Evolutionary conservation across 2,797 vertebrate species (phyloP).

Genomic region (Margarornis squamiger): DNA sequence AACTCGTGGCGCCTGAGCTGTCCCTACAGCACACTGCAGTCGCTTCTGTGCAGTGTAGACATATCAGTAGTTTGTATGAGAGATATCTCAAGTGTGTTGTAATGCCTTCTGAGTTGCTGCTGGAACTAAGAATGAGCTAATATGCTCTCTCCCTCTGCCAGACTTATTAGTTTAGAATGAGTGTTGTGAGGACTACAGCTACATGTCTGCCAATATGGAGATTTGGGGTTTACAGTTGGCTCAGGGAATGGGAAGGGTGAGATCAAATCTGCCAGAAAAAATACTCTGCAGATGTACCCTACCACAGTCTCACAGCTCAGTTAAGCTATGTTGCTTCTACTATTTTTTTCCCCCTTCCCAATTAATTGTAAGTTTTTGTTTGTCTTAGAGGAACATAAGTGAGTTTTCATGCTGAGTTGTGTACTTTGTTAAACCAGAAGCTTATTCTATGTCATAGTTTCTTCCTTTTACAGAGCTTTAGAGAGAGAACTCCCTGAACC

Average conservation of each 20-base stretch:
- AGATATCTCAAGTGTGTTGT: constrained; percentile 44
- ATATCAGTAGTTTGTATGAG: constrained; percentile 8
- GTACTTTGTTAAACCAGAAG: not conserved
- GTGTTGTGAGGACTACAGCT: constrained; percentile 26
- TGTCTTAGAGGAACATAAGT: not conserved
- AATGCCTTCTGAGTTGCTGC: constrained; percentile 67
- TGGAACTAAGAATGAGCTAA: constrained; percentile 65
- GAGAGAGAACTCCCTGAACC: not conserved
- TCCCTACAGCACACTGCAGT: constrained; percentile 6
- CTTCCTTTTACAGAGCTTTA: not conserved
- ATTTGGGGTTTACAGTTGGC: constrained; percentile 28
- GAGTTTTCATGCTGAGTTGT: not conserved
- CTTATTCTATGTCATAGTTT: not conserved
- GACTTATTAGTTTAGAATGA: constrained; percentile 64
- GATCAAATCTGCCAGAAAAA: constrained; percentile 44
- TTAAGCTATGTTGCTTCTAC: not conserved
- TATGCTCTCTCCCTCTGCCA: constrained; percentile 57
- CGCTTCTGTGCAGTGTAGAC: not conserved
- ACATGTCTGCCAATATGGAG: constrained; percentile 45
- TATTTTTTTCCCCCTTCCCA: not conserved
- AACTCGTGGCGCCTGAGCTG: not conserved
- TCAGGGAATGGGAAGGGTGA: not conserved
- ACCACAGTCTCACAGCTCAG: not conserved
- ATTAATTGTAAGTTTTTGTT: not conserved
- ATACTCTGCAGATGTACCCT: not conserved